Base-by-base conservation (phyloP, 2,888 invertebrate species). In the Pachycephus smyrnensis region DNA sequence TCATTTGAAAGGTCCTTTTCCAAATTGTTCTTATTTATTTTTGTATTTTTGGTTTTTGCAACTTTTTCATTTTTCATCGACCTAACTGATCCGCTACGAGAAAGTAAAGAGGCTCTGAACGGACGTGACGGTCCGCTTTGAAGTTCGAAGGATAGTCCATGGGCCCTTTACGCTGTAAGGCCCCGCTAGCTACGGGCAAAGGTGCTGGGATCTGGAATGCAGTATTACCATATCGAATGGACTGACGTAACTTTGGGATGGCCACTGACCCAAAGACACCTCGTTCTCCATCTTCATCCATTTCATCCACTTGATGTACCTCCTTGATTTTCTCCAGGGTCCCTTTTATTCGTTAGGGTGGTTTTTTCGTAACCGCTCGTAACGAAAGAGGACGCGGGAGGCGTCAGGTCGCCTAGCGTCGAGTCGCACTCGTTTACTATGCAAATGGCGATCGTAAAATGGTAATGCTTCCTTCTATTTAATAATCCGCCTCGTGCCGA, bases 201-300 rank as follows among this genome's bases (percentile, higher is more conserved):
- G 55, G 1, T 55, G 23, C 55, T 55, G 55, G 55, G 74, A 81
- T 84, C 79, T 86, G 89, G 89, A 89, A 89, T 89, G 89, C 87
- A 81, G 89, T 89, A 89, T 89, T 89, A 86, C 89, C 89, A 89
- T 89, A 89, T 88, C 85, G 84, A 89, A 89, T 55, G 23, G 86
- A 85, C 87, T 89, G 89, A 89, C 88, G 89, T 88, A 89, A 89
- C 89, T 88, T 88, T 88, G 85, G 87, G 88, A 89, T 88, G 89
- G 83, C 88, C 32, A 89, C 87, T 89, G 89, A 89, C 89, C 89
- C 88, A 89, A 88, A 89, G 89, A 88, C 55, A 55, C 88, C 71
- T 31, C 32, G 71, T 33, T 33, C 71, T 33, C 31, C 71, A 12
- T 31, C 71, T 31, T 71, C 55, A 55, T 55, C 40, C 40, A 6